These are phyloP conservation scores for Ectropis grisescens DNA, from an alignment of 1,140 invertebrate genomes.

Conservation along the genomic window DNA sequence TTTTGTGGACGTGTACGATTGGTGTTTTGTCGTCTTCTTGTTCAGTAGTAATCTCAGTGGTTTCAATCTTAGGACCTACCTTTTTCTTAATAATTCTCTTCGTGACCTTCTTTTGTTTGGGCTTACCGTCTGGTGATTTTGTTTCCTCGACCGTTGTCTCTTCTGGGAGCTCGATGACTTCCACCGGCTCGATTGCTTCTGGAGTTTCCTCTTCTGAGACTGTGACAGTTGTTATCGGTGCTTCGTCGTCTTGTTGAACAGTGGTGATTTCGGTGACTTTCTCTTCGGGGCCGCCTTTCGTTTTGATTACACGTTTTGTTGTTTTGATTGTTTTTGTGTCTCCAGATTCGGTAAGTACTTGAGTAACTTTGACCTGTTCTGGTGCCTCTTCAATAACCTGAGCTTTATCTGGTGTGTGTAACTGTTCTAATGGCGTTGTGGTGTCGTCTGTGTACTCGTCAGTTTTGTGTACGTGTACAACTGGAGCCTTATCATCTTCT, in stretches of 20 bases:
- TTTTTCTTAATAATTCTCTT: slow-evolving; percentile 45
- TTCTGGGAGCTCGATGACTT: slow-evolving; percentile 18
- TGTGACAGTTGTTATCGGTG: slow-evolving; percentile 32
- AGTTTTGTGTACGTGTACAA: slow-evolving; percentile 20
- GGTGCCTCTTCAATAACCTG: slow-evolving; percentile 39
- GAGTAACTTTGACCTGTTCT: slow-evolving; percentile 22
- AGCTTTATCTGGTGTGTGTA: slow-evolving; percentile 2
- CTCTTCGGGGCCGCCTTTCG: slow-evolving; percentile 9
- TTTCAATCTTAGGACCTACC: slow-evolving; percentile 22
- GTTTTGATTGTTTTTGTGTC: slow-evolving; percentile 8
- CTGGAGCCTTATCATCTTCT: slow-evolving; percentile 14
- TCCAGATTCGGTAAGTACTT: slow-evolving; percentile 12
- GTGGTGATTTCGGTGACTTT: slow-evolving; percentile 1
- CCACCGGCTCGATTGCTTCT: slow-evolving; percentile 4
- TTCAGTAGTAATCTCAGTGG: slow-evolving; percentile 33
- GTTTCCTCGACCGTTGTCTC: slow-evolving; percentile 25
- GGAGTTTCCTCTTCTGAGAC: slow-evolving; percentile 24
- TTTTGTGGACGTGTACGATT: slow-evolving; percentile 15
- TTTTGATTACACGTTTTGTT: slow-evolving; percentile 19
- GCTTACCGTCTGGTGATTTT: slow-evolving; percentile 25
- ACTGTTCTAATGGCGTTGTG: slow-evolving; percentile 4
- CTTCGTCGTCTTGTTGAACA: not conserved
- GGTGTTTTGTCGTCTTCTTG: slow-evolving; percentile 29
- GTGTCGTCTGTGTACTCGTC: slow-evolving; percentile 11
- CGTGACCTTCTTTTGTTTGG: slow-evolving; percentile 33